A percentile compares a stretch with the other conserved stretches of the same genome.
phyloP scores from a whole-genome alignment of 2,888 invertebrate species.

The Schrankia costaestrigalis region DNA sequence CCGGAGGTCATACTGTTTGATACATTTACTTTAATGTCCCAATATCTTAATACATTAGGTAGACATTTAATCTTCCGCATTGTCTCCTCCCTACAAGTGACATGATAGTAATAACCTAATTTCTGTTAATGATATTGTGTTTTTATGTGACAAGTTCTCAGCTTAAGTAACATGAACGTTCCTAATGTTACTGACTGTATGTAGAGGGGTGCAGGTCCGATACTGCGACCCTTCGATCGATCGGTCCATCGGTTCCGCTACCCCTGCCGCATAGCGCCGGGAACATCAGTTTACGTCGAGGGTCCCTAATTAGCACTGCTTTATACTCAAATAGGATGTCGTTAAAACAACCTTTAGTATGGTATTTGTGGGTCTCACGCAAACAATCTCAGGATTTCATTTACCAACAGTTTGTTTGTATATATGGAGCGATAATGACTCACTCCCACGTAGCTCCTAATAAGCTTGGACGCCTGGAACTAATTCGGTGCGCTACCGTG shows the following conservation, averaged over 20 bases:
- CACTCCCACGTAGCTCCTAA: too few species aligned
- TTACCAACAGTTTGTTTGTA: constrained; percentile 18
- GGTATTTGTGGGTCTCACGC: constrained; percentile 24
- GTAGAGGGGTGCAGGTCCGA: constrained; percentile 15
- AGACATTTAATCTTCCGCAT: too few species aligned
- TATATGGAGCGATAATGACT: too few species aligned
- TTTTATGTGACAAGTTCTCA: constrained; percentile 32
- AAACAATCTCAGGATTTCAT: constrained; percentile 23
- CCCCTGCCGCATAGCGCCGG: constrained; percentile 10
- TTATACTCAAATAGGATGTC: constrained; percentile 42
- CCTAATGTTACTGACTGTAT: constrained; percentile 19
- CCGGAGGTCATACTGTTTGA: too few species aligned
- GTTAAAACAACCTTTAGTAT: constrained; percentile 40
- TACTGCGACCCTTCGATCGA: constrained; percentile 22
- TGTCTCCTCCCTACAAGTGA: constrained; percentile 7
- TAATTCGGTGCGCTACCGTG: too few species aligned
- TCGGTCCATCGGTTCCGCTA: constrained; percentile 20
- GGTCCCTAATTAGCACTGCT: constrained; percentile 46
- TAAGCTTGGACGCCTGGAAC: constrained; percentile 7
- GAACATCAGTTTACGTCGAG: constrained; percentile 20
- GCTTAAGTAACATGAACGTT: constrained; percentile 32
- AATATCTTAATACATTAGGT: too few species aligned
- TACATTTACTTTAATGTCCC: too few species aligned
- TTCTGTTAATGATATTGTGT: constrained; percentile 29
- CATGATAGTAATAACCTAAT: constrained; percentile 17